These are phyloP conservation scores for Craterocephalus amniculus DNA, from an alignment of 2,797 vertebrate species.

Conservation along the genomic window DNA sequence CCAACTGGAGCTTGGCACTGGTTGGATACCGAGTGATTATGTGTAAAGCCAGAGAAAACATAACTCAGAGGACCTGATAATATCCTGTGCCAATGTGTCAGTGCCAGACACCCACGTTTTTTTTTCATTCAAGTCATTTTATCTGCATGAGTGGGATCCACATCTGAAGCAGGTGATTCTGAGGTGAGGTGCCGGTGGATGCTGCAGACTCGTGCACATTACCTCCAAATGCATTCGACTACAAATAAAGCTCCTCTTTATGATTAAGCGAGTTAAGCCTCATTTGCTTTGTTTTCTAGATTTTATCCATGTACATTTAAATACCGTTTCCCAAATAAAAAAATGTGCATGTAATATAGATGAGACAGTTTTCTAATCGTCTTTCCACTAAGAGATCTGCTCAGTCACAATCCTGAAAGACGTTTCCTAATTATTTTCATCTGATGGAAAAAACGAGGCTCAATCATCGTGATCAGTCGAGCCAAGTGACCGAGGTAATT, in stretches of 20 bases:
- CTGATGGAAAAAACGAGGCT: slow-evolving; percentile 18
- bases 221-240: not conserved
- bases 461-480: slow-evolving; percentile 16
- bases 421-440: slow-evolving; percentile 17
- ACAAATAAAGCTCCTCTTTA: not conserved
- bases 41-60: not conserved
- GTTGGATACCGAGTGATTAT: not conserved
- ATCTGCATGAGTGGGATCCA: not conserved
- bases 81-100: not conserved
- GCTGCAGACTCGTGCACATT: not conserved
- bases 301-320: not conserved
- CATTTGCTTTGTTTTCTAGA: not conserved
- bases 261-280: not conserved
- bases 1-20: not conserved
- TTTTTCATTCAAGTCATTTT: no score
- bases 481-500: slow-evolving; percentile 41
- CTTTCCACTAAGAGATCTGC: not conserved
- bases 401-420: not conserved
- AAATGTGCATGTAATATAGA: not conserved
- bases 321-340: not conserved
- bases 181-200: no score
- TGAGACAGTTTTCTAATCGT: not conserved
- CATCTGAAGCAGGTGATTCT: not conserved
- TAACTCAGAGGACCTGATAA: not conserved
- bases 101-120: not conserved